These are phyloP conservation scores for Drosophila nikananu DNA, from an alignment of 1,140 invertebrate genomes.

Conservation along the genomic window DNA sequence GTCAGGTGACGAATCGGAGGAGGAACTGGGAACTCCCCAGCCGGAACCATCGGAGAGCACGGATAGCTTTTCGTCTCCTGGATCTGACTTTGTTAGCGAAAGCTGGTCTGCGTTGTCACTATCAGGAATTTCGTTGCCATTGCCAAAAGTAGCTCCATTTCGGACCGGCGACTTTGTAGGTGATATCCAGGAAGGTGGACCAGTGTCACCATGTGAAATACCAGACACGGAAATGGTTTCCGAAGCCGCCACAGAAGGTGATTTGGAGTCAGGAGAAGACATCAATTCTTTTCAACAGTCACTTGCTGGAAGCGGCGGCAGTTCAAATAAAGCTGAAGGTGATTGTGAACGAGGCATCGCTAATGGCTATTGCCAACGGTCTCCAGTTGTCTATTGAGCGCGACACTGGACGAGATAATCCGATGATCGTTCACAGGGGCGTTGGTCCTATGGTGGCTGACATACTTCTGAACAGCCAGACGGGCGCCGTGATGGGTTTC, in stretches of 20 bases:
- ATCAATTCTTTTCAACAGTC: not conserved
- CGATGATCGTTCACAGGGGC: too few species aligned
- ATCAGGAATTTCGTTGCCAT: not conserved
- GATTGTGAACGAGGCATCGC: not conserved
- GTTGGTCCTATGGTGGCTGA: slow-evolving; percentile 16
- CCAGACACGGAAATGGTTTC: too few species aligned
- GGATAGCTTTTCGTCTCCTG: not conserved
- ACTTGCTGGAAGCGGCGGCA: slow-evolving; percentile 8
- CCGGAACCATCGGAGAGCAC: not conserved
- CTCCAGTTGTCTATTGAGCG: not conserved
- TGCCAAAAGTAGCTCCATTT: not conserved
- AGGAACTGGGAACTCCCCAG: not conserved
- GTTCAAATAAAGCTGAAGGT: not conserved
- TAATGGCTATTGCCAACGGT: slow-evolving; percentile 11
- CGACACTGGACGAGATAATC: not conserved
- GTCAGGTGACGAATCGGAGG: too few species aligned
- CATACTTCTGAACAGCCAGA: slow-evolving; percentile 7
- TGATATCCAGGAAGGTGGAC: not conserved
- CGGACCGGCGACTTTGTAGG: too few species aligned
- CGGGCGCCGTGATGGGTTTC: slow-evolving; percentile 4
- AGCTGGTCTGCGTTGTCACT: not conserved
- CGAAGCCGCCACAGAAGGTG: too few species aligned
- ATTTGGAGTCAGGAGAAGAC: too few species aligned
- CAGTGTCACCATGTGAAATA: not conserved
- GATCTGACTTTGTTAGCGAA: not conserved